These are phyloP conservation scores for Nymphalis polychloros DNA, from an alignment of 2,888 invertebrate species.

Conservation along the genomic window DNA sequence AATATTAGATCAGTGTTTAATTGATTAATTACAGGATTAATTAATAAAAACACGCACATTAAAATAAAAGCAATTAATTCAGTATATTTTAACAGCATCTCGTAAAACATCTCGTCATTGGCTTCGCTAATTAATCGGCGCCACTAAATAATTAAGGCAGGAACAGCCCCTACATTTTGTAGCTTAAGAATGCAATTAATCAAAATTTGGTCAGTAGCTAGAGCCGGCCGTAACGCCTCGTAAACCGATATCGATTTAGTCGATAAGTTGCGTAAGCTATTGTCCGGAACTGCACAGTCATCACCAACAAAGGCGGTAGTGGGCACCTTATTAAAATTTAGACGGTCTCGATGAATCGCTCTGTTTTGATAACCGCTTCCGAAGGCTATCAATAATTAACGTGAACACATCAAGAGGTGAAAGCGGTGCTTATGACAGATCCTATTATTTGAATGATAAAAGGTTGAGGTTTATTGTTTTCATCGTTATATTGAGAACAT, in stretches of 20 bases:
- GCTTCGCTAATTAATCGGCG: slow-evolving; percentile 61
- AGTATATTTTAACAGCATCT: slow-evolving; percentile 62
- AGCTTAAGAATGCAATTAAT: slow-evolving; percentile 77
- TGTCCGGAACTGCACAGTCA: slow-evolving; percentile 76
- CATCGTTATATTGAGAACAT: slow-evolving; percentile 9
- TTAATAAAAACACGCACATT: slow-evolving; percentile 28
- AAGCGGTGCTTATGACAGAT: slow-evolving; percentile 63
- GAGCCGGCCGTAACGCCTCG: slow-evolving; percentile 77
- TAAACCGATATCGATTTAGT: slow-evolving; percentile 80
- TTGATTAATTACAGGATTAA: slow-evolving; percentile 3
- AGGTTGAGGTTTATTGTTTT: slow-evolving; percentile 26
- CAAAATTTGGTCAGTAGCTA: slow-evolving; percentile 80
- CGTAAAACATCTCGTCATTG: slow-evolving; percentile 52
- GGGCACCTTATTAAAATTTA: slow-evolving; percentile 81
- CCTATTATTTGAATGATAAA: slow-evolving; percentile 39
- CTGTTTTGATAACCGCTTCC: slow-evolving; percentile 78
- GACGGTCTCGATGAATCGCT: slow-evolving; percentile 73
- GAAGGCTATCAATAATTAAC: slow-evolving; percentile 58
- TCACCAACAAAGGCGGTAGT: slow-evolving; percentile 77
- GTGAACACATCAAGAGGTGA: slow-evolving; percentile 55
- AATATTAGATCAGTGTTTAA: not conserved
- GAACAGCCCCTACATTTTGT: slow-evolving; percentile 54
- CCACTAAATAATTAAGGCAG: slow-evolving; percentile 65
- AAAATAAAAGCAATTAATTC: slow-evolving; percentile 40
- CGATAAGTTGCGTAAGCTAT: slow-evolving; percentile 80